phyloP scores from a whole-genome alignment of 2,888 invertebrate genomes.

The Norana najaformis region DNA sequence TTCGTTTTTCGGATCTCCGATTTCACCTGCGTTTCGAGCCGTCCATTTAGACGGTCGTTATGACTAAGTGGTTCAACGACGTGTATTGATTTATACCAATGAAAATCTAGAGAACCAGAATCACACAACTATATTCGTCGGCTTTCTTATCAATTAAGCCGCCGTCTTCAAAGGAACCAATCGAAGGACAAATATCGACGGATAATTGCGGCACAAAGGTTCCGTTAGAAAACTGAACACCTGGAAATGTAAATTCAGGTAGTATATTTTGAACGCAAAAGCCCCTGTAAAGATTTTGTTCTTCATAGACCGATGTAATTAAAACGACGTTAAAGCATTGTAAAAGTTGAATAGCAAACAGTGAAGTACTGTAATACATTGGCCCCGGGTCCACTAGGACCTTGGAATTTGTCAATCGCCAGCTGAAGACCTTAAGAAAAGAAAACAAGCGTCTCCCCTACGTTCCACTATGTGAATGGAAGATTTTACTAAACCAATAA shows the following conservation, averaged over 20 bases:
- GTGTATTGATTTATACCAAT: neutral
- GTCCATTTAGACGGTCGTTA: neutral
- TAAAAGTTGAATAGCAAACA: neutral
- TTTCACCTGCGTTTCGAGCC: neutral
- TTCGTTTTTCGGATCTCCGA: too few relatives aligned
- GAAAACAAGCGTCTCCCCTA: neutral
- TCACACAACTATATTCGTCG: neutral
- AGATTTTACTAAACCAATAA: too few relatives aligned
- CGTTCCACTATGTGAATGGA: neutral
- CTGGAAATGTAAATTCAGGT: neutral
- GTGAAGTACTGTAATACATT: neutral
- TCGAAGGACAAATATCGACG: neutral
- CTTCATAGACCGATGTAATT: neutral
- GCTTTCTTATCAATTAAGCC: neutral
- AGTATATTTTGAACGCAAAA: neutral
- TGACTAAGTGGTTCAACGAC: neutral
- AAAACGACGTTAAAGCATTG: neutral
- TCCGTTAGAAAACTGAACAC: neutral
- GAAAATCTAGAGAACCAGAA: neutral
- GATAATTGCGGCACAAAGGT: neutral
- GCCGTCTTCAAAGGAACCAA: neutral
- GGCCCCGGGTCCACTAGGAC: neutral
- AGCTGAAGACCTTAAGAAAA: neutral
- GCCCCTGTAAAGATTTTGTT: neutral
- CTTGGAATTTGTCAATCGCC: neutral